phyloP scores from a whole-genome alignment of 2,113 vertebrate species.

The Cacatua alba region DNA sequence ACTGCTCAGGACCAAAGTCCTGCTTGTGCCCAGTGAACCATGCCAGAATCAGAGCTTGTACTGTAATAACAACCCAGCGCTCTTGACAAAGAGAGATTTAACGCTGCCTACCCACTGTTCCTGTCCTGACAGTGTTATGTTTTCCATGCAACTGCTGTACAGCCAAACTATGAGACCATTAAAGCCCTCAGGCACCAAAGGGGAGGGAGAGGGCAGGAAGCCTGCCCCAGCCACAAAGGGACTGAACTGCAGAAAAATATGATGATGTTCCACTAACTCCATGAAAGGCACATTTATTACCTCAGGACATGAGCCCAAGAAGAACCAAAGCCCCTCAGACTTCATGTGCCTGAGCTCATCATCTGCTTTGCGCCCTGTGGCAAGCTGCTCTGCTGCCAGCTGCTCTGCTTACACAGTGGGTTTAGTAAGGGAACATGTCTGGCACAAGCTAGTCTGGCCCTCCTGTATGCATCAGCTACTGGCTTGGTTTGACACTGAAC shows the following conservation, averaged over 20 bases:
- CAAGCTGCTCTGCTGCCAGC: background rate
- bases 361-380: background rate
- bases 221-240: background rate
- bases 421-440: background rate
- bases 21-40: background rate
- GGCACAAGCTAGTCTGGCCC: background rate
- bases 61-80: background rate
- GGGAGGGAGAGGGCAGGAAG: background rate
- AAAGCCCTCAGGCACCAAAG: background rate
- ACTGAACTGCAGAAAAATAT: background rate
- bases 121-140: background rate
- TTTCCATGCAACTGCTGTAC: background rate
- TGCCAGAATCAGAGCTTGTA: background rate
- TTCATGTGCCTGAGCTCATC: background rate
- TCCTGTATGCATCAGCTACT: rapidly evolving
- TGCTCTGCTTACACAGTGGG: rapidly evolving
- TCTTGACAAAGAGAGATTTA: constrained; percentile 6
- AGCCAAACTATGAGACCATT: background rate
- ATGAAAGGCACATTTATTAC: too few relatives aligned
- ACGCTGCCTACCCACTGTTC: background rate
- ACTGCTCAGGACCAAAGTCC: constrained; percentile 7
- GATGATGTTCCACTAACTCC: background rate
- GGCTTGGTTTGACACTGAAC: background rate
- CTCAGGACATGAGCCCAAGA: background rate
- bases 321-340: background rate